These are phyloP conservation scores for Pelobates cultripes DNA, from an alignment of 2,797 vertebrate species.

Conservation along the genomic window DNA sequence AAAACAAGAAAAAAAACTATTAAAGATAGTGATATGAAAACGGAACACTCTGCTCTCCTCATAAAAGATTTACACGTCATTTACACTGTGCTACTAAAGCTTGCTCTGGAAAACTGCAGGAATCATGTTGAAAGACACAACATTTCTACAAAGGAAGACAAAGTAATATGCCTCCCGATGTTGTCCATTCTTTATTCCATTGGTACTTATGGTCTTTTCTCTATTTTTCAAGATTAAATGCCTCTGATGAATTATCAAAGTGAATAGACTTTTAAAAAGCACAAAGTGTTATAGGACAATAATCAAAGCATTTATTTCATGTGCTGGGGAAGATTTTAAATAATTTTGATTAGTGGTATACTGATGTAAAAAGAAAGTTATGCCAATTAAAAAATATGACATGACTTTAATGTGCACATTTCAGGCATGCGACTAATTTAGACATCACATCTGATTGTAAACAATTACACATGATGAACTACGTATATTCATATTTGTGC, in stretches of 20 bases:
- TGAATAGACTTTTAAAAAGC: background rate
- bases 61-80: conserved; percentile 48
- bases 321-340: background rate
- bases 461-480: background rate
- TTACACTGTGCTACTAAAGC: conserved; percentile 31
- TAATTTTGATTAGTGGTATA: background rate
- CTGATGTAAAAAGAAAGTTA: background rate
- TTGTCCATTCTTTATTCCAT: background rate
- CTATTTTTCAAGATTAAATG: background rate
- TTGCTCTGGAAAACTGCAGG: conserved; percentile 6
- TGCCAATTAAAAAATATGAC: background rate
- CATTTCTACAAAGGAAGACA: conserved; percentile 15
- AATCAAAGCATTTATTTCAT: background rate
- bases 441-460: background rate
- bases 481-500: background rate
- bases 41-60: conserved; percentile 32
- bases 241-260: background rate
- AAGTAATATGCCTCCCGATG: background rate
- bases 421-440: background rate
- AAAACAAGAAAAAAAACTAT: conserved; percentile 31
- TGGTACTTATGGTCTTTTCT: background rate
- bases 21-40: conserved; percentile 36
- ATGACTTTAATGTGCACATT: background rate
- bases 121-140: conserved; percentile 20
- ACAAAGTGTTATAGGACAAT: background rate